Base-by-base conservation (phyloP, 2,888 invertebrate species). In the Tinea pellionella region DNA sequence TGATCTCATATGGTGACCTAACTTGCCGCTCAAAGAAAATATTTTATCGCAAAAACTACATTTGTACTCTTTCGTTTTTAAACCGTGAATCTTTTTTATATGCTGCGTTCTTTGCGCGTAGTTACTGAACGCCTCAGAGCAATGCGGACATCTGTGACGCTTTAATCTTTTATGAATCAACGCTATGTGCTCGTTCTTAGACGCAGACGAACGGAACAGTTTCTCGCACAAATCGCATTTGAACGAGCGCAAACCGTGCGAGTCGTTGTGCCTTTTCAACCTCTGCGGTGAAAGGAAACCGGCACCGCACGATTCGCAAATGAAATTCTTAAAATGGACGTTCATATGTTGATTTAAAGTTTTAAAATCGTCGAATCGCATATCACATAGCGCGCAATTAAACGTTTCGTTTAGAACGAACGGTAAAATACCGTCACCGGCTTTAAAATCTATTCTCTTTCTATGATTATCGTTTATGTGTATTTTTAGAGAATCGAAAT, bases 321-420 rank as follows among this genome's bases (percentile, higher is more conserved):
- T 84, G 59, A 77, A 86, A 63, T 86, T 81, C 63, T 80, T 82
- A 60, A 77, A 87, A 63, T 87, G 87, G 0, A 77, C 65, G 59
- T 87, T 87, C 86, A 87, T 87, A 55, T 87, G 87, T n/a, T 83
- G 79, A 30, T 84, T 84, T 0, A 87, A 62, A 4, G 79, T 71
- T 63, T 80, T 83, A 59, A 76, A 87, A 41, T 84, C 82, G 0
- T 72, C 70, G 60, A 70, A 85, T 41, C 66, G 72, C 42, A 73
- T 71, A 2, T 68, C 66, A 61, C 87, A 87, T 0, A 83, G 56
- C 0, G 71, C 77, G 63, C 87, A 87, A 6, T 24, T 53, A 2
- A n/a, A 12, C 8, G 72, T 64, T 59, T 70, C 68, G 1, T 64
- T 65, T 1, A 85, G 63, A 69, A 65, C 81, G 62, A 86, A 87